A percentile compares a stretch with the other conserved stretches of the same genome.
Conservation (phyloP, 2,113 vertebrate species). For the Gallinago undulata region DNA sequence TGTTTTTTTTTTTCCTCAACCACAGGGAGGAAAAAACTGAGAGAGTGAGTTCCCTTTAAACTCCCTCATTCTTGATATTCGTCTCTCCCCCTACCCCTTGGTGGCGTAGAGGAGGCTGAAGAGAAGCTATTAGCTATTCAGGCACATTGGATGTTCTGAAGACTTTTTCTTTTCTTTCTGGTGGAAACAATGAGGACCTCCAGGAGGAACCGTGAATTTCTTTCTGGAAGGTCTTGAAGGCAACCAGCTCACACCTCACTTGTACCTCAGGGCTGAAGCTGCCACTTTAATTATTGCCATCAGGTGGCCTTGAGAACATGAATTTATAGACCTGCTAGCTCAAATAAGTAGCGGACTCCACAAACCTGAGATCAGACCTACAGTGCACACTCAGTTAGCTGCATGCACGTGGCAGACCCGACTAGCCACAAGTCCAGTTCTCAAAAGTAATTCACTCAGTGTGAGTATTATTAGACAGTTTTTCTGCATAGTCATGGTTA, state of each 20-base stretch:
- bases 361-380: neutral
- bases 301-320: neutral
- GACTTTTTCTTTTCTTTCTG: neutral
- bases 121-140: neutral
- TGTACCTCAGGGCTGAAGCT: neutral
- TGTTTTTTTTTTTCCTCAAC: neutral
- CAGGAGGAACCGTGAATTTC: neutral
- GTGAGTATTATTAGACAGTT: neutral
- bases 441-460: neutral
- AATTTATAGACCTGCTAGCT: neutral
- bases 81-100: neutral
- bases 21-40: neutral
- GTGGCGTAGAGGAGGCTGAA: neutral
- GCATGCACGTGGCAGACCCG: fast-evolving
- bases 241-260: neutral
- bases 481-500: neutral
- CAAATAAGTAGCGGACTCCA: neutral
- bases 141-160: neutral
- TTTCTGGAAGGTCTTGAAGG: neutral
- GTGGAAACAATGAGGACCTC: neutral
- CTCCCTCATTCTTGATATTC: neutral
- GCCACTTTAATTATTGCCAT: neutral
- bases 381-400: fast-evolving
- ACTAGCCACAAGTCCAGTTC: neutral
- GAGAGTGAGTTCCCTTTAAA: neutral